Evolutionary conservation across 2,888 invertebrate genomes (phyloP).

Genomic region (Willowsia nigromaculata): DNA sequence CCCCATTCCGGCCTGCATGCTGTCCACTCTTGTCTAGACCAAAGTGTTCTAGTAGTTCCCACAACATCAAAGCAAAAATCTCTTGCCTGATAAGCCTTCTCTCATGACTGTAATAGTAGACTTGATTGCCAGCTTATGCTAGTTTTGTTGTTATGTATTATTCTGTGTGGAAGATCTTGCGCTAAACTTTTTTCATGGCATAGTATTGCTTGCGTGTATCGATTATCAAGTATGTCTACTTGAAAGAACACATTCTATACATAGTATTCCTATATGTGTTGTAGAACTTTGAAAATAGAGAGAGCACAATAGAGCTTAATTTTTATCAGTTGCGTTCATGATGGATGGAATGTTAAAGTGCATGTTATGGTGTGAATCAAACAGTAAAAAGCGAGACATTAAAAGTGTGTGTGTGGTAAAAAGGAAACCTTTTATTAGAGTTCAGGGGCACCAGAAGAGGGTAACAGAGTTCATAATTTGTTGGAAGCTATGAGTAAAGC

Average conservation of each 20-base stretch:
- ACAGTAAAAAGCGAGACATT: constrained; percentile 31
- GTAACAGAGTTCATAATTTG: constrained; percentile 53
- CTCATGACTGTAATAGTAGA: constrained; percentile 3
- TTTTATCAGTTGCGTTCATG: constrained; percentile 39
- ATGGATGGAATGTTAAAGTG: constrained; percentile 43
- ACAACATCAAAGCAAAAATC: background rate
- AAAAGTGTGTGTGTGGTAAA: constrained; percentile 45
- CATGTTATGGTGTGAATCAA: constrained; percentile 27
- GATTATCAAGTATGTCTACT: background rate
- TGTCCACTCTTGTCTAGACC: background rate
- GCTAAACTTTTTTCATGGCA: background rate
- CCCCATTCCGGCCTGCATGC: background rate
- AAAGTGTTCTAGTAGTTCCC: too few species aligned
- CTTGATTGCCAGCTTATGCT: constrained; percentile 34
- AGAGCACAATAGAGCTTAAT: constrained; percentile 15
- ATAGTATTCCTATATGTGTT: background rate
- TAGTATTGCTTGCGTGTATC: background rate
- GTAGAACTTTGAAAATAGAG: background rate
- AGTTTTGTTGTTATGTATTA: background rate
- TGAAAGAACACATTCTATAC: background rate
- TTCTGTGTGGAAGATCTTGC: background rate
- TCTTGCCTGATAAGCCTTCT: constrained; percentile 38
- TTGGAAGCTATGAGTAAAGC: background rate
- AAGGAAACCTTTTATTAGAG: constrained; percentile 63
- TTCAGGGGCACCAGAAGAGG: constrained; percentile 60